Conservation (phyloP, 2,888 invertebrate genomes). For the Nephrotoma guestfalica region DNA sequence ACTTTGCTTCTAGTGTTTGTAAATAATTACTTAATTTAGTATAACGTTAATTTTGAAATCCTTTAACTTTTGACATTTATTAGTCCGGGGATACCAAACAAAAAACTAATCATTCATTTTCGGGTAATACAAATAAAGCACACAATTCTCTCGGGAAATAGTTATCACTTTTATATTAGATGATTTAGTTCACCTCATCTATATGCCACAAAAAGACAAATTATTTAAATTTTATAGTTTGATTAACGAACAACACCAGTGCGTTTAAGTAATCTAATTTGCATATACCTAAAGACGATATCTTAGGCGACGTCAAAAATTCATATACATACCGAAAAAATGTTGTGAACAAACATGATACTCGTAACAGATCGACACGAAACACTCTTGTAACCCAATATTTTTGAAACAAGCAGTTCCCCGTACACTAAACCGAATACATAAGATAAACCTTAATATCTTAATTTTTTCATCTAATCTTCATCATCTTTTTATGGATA, state of each 20-base stretch:
- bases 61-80: neutral
- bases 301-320: neutral
- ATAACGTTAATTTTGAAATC: neutral
- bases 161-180: neutral
- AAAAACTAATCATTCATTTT: neutral
- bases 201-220: neutral
- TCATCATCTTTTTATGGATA: neutral
- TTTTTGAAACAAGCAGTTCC: neutral
- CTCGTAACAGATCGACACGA: neutral
- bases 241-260: neutral
- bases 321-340: neutral
- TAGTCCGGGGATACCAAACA: neutral
- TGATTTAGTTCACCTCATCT: neutral
- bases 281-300: neutral
- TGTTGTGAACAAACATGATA: neutral
- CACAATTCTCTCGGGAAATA: neutral
- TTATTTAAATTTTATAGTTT: neutral
- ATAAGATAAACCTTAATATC: neutral
- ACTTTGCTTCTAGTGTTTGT: neutral
- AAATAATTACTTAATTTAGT: neutral
- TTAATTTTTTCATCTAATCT: neutral
- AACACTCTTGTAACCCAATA: neutral
- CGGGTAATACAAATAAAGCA: neutral
- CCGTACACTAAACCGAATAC: neutral
- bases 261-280: neutral